These are phyloP conservation scores for Centroberyx gerrardi DNA, from an alignment of 2,797 vertebrate species.

Conservation along the genomic window DNA sequence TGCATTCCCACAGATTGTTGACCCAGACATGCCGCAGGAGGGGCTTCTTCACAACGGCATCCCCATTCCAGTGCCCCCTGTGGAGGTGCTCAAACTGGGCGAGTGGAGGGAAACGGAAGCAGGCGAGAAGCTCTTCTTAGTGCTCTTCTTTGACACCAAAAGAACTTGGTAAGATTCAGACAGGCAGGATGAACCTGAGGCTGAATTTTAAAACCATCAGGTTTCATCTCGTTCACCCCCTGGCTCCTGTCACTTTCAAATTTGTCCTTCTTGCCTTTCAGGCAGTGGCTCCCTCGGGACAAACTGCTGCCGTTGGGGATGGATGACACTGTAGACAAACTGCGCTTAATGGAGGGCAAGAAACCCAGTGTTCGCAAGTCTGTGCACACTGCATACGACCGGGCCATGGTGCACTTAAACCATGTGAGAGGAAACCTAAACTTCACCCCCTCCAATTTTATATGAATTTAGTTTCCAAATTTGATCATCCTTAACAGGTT, in stretches of 20 bases:
- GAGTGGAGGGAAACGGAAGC: conserved; percentile 90
- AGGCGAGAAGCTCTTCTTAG: conserved; percentile 95
- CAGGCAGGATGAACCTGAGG: conserved; percentile 7
- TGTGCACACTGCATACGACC: conserved; percentile 96
- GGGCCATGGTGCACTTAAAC: conserved; percentile 95
- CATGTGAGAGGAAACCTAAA: conserved; percentile 91
- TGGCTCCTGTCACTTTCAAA: conserved; percentile 1
- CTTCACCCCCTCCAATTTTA: conserved; percentile 92
- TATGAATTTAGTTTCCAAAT: conserved; percentile 81
- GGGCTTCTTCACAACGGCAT: conserved; percentile 98
- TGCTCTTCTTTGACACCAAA: conserved; percentile 99
- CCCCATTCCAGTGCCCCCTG: conserved; percentile 96
- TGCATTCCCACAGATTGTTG: conserved; percentile 89
- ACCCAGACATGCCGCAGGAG: conserved; percentile 97
- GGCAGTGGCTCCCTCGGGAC: conserved; percentile 97
- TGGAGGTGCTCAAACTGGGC: conserved; percentile 95
- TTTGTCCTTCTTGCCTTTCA: conserved; percentile 67
- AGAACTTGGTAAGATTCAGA: conserved; percentile 93
- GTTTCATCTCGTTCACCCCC: not conserved
- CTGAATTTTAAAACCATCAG: conserved; percentile 21
- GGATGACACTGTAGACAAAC: conserved; percentile 96
- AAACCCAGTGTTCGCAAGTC: conserved; percentile 98
- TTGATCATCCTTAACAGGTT: conserved; percentile 56
- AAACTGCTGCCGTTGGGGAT: conserved; percentile 94
- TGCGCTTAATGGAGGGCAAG: conserved; percentile 96